Evolutionary conservation across 2,888 invertebrate genomes (phyloP).

Genomic region (Platycheirus rosarum): DNA sequence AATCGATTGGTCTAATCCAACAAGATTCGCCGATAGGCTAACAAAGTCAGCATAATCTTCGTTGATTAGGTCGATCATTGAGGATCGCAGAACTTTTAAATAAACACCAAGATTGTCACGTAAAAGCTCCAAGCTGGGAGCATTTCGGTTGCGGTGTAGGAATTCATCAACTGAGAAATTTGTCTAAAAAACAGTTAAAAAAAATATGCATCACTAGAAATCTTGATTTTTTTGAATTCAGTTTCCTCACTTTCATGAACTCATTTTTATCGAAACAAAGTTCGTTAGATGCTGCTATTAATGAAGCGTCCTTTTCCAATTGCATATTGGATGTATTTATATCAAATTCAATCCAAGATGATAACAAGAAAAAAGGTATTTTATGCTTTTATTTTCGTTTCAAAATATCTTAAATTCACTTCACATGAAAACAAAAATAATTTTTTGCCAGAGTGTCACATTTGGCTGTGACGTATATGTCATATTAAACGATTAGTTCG

Average conservation of each 20-base stretch:
- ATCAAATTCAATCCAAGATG: slow-evolving; percentile 11
- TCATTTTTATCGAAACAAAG: slow-evolving; percentile 82
- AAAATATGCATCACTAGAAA: neutral
- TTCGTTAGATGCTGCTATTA: slow-evolving; percentile 56
- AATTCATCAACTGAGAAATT: slow-evolving; percentile 97
- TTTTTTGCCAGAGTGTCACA: slow-evolving; percentile 29
- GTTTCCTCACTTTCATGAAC: slow-evolving; percentile 80
- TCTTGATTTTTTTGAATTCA: neutral
- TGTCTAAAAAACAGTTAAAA: slow-evolving; percentile 85
- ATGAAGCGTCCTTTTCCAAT: slow-evolving; percentile 13
- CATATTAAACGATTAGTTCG: neutral
- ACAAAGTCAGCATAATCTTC: slow-evolving; percentile 99
- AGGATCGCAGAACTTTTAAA: slow-evolving; percentile 93
- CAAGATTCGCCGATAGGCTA: slow-evolving; percentile 96
- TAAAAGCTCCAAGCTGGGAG: slow-evolving; percentile 87
- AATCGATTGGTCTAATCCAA: slow-evolving; percentile 94
- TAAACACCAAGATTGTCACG: slow-evolving; percentile 95
- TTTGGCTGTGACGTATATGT: neutral
- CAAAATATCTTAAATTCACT: slow-evolving; percentile 15
- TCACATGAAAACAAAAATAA: slow-evolving; percentile 32
- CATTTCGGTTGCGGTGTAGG: slow-evolving; percentile 84
- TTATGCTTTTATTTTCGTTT: slow-evolving; percentile 9
- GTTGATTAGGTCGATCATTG: slow-evolving; percentile 98
- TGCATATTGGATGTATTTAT: slow-evolving; percentile 40
- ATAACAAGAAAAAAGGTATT: no score